These are phyloP conservation scores for Bradysia coprophila DNA, from an alignment of 1,140 invertebrate species.

Conservation along the genomic window DNA sequence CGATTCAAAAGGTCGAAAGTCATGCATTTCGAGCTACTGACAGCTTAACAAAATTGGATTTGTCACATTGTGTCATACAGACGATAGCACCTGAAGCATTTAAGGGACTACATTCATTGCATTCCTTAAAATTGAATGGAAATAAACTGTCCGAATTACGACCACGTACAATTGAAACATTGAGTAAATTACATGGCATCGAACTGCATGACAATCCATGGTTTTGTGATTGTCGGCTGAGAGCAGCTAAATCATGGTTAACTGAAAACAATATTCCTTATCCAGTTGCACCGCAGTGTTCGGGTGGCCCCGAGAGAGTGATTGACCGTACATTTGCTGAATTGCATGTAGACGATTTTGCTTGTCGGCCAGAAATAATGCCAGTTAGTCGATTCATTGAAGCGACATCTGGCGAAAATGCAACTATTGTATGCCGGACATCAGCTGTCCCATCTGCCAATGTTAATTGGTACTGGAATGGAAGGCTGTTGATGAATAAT, in stretches of 20 bases:
- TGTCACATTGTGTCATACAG: constrained; percentile 62
- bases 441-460: constrained; percentile 61
- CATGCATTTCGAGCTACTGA: constrained; percentile 55
- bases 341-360: constrained; percentile 63
- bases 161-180: constrained; percentile 47
- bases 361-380: constrained; percentile 67
- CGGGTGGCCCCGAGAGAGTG: constrained; percentile 42
- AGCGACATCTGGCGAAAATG: constrained; percentile 62
- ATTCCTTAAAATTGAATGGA: constrained; percentile 61
- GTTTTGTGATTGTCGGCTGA: constrained; percentile 72
- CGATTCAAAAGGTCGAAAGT: constrained; percentile 55
- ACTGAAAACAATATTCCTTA: constrained; percentile 65
- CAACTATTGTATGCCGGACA: constrained; percentile 61
- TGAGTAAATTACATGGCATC: constrained; percentile 57
- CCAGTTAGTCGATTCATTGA: constrained; percentile 56
- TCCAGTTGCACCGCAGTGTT: constrained; percentile 53
- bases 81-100: constrained; percentile 61
- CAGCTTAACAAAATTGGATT: constrained; percentile 63
- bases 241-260: constrained; percentile 69
- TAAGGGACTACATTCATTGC: constrained; percentile 52
- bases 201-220: constrained; percentile 82
- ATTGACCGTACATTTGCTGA: constrained; percentile 51
- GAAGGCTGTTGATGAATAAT: constrained; percentile 58
- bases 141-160: constrained; percentile 57
- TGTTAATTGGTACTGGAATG: constrained; percentile 78